Evolutionary conservation across 2,888 invertebrate genomes (phyloP).

Genomic region (Campoplex capitator): DNA sequence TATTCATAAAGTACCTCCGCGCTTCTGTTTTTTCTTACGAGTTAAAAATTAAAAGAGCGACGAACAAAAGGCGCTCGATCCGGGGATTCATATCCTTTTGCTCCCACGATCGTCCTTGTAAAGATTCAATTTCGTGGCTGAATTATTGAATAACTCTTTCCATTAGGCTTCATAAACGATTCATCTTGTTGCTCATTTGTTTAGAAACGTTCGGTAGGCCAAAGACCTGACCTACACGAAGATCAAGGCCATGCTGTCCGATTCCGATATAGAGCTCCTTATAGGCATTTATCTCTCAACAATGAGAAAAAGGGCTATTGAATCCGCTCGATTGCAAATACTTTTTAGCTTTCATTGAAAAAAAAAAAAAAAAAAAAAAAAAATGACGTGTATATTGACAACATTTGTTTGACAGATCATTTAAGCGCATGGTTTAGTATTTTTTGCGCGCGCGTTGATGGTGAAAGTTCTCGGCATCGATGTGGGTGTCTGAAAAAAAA

Average conservation of each 20-base stretch:
- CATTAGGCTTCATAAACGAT: neutral
- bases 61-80: slow-evolving; percentile 28
- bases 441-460: too few relatives aligned
- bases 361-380: too few relatives aligned
- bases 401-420: too few relatives aligned
- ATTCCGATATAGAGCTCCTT: neutral
- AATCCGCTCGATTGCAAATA: neutral
- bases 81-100: neutral
- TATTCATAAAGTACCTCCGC: neutral
- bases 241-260: neutral
- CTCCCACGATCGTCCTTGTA: slow-evolving; percentile 24
- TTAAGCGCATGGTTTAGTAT: too few relatives aligned
- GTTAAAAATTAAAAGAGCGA: slow-evolving; percentile 5
- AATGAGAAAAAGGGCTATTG: neutral
- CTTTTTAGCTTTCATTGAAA: neutral
- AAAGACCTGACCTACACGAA: slow-evolving; percentile 12
- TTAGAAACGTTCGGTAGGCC: slow-evolving; percentile 10
- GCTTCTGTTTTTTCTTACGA: neutral
- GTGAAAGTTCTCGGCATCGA: too few relatives aligned
- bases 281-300: neutral
- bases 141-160: neutral
- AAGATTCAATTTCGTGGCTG: neutral
- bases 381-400: too few relatives aligned
- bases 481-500: too few relatives aligned
- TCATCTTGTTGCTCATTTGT: neutral